A percentile compares a stretch with the other conserved stretches of the same genome.
These are phyloP conservation scores for Erethizon dorsatum DNA, from an alignment of 2,797 vertebrate genomes.

Conservation along the genomic window DNA sequence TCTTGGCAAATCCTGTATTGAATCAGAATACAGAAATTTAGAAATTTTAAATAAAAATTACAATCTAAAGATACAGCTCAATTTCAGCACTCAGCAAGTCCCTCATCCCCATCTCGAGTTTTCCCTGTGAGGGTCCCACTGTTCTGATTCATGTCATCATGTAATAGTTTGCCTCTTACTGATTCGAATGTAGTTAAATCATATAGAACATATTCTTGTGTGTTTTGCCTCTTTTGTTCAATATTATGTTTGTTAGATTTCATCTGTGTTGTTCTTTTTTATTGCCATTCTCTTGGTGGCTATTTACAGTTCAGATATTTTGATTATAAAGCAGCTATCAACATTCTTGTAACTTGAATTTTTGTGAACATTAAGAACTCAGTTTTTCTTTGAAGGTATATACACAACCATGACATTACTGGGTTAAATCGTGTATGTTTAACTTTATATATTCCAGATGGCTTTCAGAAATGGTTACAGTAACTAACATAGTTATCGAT, in stretches of 20 bases:
- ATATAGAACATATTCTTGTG: not conserved
- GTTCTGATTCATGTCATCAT: not conserved
- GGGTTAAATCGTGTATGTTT: not conserved
- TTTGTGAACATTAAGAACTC: not conserved
- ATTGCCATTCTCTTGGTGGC: not conserved
- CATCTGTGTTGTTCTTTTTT: not conserved
- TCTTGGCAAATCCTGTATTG: not conserved
- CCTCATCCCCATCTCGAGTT: not conserved
- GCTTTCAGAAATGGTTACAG: not conserved
- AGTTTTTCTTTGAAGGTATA: not conserved
- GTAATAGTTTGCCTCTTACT: not conserved
- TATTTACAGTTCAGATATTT: not conserved
- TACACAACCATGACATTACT: not conserved
- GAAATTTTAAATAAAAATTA: not conserved
- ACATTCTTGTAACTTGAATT: not conserved
- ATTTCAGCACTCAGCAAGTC: not conserved
- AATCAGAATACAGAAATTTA: not conserved
- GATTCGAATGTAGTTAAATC: too few relatives aligned
- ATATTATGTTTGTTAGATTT: not conserved
- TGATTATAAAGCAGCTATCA: not conserved
- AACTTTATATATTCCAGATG: not conserved
- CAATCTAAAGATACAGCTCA: not conserved
- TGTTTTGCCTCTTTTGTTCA: not conserved
- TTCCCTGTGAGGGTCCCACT: not conserved
- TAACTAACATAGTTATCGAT: not conserved